Base-by-base conservation (phyloP, 2,797 vertebrate genomes). In the Enteromius anoplus region DNA sequence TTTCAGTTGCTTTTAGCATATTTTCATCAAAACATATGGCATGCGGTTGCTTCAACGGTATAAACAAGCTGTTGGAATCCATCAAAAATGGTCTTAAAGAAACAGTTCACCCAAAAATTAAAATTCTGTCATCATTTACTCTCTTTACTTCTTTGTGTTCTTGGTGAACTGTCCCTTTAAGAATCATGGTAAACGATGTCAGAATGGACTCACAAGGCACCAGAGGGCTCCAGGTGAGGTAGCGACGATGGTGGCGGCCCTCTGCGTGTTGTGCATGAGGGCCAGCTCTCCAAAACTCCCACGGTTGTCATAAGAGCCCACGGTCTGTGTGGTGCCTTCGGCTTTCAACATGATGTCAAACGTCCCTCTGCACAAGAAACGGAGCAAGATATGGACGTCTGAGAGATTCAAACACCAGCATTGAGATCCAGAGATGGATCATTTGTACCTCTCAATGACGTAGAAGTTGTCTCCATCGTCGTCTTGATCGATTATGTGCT, bases 401-500 rank as follows among this genome's bases (percentile, higher is more conserved):
- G n/a, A 45, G 26, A 58, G 14, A 40, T 72, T 66, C 11, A 78
- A 34, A n/a, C 26, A 29, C n/a, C 32, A 32, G 53, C 4, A 37
- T 51, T n/a, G 17, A 29, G 37, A 8, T 65, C 45, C 0, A 19
- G 2, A 73, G 53, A 64, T 10, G 29, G 40, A 78, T 26, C 42
- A 7, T 2, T 9, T 17, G 1, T 90, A 98, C 98, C 96, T 97
- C 86, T 99, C 97, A 83, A 99, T 97, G 70, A 99, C 98, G 34
- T 99, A 99, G 90, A 99, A 99, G 94, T 99, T 99, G 93, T 99
- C 98, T 21, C 98, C 98, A 70, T 99, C 98, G 83, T 98, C 98
- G 64, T 97, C 96, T 94, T 99, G 98, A 91, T 99, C 97, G 76
- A 99, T 99, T 85, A 99, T 96, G 86, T 98, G 97, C 82, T 98